Conservation (phyloP, 2,888 invertebrate species). For the Chrysolina americana region DNA sequence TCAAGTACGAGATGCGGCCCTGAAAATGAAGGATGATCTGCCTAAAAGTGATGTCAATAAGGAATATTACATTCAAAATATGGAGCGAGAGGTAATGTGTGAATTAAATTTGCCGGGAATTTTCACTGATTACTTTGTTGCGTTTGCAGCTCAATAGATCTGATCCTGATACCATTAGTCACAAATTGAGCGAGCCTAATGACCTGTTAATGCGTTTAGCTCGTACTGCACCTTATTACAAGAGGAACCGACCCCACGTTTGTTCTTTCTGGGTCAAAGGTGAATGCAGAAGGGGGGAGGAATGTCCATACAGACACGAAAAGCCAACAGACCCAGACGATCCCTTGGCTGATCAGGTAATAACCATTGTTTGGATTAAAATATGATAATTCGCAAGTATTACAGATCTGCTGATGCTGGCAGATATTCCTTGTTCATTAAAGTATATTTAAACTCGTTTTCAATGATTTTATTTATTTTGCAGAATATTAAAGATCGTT, state of each 20-base stretch:
- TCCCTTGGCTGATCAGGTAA: conserved; percentile 86
- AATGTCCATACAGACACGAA: conserved; percentile 96
- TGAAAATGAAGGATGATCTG: conserved; percentile 91
- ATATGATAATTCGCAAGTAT: not conserved
- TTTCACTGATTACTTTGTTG: not conserved
- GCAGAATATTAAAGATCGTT: conserved; percentile 94
- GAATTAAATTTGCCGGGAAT: not conserved
- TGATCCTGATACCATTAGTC: conserved; percentile 73
- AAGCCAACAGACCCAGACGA: conserved; percentile 98
- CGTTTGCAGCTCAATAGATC: conserved; percentile 62
- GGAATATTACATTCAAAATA: conserved; percentile 93
- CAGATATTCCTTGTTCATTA: not conserved
- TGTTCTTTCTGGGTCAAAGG: conserved; percentile 99
- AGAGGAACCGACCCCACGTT: conserved; percentile 94
- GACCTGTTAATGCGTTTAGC: conserved; percentile 91
- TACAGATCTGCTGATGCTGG: too few relatives aligned
- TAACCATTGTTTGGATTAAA: not conserved
- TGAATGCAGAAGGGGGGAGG: conserved; percentile 95
- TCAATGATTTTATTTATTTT: conserved; percentile 9
- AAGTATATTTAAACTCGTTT: not conserved
- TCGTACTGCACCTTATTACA: conserved; percentile 94
- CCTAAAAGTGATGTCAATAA: conserved; percentile 96
- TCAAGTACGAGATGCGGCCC: conserved; percentile 87
- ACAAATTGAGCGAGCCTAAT: conserved; percentile 83
- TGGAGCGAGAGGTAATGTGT: conserved; percentile 81